These are phyloP conservation scores for Ligdia adustata DNA, from an alignment of 2,888 invertebrate genomes.

Conservation along the genomic window DNA sequence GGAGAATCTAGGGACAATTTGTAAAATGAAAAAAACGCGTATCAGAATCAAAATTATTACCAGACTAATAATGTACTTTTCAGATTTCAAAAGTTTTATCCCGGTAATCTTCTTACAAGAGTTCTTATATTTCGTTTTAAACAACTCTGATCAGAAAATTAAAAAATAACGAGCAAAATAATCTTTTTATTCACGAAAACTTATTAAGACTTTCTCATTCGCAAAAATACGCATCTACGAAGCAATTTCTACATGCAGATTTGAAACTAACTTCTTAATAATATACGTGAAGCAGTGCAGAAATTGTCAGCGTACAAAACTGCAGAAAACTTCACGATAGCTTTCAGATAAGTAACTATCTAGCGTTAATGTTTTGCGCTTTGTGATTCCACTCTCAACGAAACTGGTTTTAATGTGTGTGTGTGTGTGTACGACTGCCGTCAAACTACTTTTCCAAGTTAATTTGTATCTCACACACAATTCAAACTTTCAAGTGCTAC, in stretches of 20 bases:
- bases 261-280: constrained; percentile 30
- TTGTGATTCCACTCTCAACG: constrained; percentile 64
- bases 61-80: no score
- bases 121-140: no score
- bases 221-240: constrained; percentile 10
- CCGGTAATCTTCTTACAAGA: no score
- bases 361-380: constrained; percentile 76
- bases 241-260: constrained; percentile 18
- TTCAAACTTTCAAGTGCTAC: constrained; percentile 68
- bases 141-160: no score
- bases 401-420: constrained; percentile 43
- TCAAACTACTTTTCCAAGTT: constrained; percentile 76
- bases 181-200: background rate
- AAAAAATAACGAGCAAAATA: no score
- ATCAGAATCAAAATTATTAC: no score
- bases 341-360: constrained; percentile 75
- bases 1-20: background rate
- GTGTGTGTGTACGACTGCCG: constrained; percentile 55
- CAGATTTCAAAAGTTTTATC: no score
- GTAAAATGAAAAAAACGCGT: no score
- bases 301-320: constrained; percentile 60
- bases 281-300: constrained; percentile 55
- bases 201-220: constrained; percentile 8
- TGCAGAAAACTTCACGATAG: constrained; percentile 69
- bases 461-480: constrained; percentile 75